Evolutionary conservation across 2,888 invertebrate species (phyloP).

Genomic region (Baccha elongata): DNA sequence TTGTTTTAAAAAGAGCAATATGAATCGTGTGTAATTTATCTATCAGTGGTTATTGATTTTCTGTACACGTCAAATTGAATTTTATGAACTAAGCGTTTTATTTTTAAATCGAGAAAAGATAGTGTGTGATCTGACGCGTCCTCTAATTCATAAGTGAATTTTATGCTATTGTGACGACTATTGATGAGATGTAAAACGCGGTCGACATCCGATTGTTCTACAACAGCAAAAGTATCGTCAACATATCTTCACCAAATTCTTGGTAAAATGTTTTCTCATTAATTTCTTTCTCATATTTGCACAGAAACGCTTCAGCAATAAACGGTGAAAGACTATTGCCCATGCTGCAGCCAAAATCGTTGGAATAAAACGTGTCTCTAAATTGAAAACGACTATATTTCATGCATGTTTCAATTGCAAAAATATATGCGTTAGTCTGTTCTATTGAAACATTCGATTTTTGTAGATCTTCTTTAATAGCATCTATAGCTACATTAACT

Average conservation of each 20-base stretch:
- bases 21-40: neutral
- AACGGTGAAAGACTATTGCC: too few relatives aligned
- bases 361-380: too few relatives aligned
- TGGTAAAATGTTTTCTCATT: neutral
- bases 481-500: neutral
- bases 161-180: neutral
- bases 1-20: neutral
- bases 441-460: neutral
- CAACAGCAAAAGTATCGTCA: constrained; percentile 9
- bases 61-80: neutral
- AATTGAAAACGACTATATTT: too few relatives aligned
- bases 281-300: too few relatives aligned
- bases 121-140: neutral
- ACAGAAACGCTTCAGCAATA: too few relatives aligned
- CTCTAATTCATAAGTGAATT: constrained; percentile 1
- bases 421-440: too few relatives aligned
- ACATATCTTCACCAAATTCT: neutral
- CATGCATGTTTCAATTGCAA: neutral
- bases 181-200: constrained; percentile 14
- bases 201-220: constrained; percentile 5
- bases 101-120: neutral
- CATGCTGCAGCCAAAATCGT: too few relatives aligned
- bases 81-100: neutral
- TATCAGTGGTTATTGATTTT: neutral
- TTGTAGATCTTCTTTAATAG: neutral